Conservation (phyloP, 2,797 vertebrate species). For the Pseudochirops cupreus region DNA sequence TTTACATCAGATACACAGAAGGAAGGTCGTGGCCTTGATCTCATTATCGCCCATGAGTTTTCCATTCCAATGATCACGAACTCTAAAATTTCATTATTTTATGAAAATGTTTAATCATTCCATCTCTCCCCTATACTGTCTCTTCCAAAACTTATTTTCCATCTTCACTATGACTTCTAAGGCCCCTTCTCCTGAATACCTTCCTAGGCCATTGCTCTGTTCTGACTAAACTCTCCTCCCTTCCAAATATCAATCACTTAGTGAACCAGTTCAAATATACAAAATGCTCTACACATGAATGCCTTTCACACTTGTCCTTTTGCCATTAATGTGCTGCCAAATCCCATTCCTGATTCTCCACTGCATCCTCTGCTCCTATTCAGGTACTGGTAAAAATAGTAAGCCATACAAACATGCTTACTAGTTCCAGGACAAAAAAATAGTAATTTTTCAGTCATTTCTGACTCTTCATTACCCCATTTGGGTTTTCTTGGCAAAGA, state of each 20-base stretch:
- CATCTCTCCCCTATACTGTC: not conserved
- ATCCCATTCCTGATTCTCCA: no score
- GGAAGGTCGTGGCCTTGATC: not conserved
- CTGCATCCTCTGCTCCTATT: not conserved
- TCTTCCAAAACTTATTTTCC: not conserved
- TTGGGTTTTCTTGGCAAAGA: not conserved
- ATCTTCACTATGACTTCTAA: not conserved
- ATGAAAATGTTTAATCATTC: not conserved
- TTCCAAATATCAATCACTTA: not conserved
- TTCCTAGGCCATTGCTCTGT: not conserved
- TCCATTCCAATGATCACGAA: not conserved
- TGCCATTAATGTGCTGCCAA: not conserved
- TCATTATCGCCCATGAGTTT: not conserved
- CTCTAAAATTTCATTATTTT: not conserved
- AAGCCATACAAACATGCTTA: not conserved
- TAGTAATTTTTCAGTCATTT: not conserved
- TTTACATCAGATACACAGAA: not conserved
- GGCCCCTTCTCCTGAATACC: not conserved
- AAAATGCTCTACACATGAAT: not conserved
- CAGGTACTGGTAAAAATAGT: not conserved
- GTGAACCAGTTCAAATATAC: not conserved
- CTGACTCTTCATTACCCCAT: not conserved
- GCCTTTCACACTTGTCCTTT: not conserved
- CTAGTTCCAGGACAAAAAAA: not conserved
- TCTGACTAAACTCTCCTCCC: not conserved